phyloP scores from a whole-genome alignment of 2,113 vertebrate genomes.

The Lepus americanus region DNA sequence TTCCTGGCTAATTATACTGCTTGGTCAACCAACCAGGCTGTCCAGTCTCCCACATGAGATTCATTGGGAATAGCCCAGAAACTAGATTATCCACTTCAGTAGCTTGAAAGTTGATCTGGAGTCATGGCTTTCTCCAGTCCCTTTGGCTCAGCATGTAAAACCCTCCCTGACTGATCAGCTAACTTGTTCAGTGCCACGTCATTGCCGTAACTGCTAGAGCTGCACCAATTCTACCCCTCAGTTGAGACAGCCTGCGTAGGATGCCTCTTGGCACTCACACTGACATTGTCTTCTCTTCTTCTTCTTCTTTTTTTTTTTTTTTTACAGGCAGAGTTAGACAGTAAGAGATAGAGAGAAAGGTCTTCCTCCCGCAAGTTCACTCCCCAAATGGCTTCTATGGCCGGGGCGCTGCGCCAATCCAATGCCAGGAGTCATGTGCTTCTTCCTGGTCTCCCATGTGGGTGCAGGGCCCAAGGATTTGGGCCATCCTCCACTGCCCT shows the following conservation, averaged over 20 bases:
- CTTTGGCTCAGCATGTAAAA: not conserved
- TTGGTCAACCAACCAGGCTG: conserved; percentile 45
- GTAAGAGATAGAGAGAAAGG: too few species aligned
- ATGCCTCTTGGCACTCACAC: not conserved
- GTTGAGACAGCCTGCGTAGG: not conserved
- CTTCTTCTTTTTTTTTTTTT: too few species aligned
- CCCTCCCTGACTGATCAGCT: not conserved
- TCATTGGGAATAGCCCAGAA: not conserved
- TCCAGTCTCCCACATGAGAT: conserved; percentile 8
- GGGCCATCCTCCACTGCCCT: too few species aligned
- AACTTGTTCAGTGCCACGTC: not conserved
- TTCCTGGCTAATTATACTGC: conserved; percentile 60
- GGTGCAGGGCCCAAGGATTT: too few species aligned
- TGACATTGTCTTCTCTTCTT: not conserved
- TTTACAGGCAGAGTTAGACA: too few species aligned
- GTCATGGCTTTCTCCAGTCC: not conserved
- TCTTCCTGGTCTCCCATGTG: too few species aligned
- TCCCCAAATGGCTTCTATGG: too few species aligned
- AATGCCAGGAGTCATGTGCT: too few species aligned
- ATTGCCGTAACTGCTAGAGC: not conserved
- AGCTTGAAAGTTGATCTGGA: not conserved
- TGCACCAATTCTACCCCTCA: not conserved
- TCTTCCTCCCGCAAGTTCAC: too few species aligned
- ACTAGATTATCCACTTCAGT: not conserved
- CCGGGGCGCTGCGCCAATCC: too few species aligned